A percentile compares a stretch with the other conserved stretches of the same genome.
These are phyloP conservation scores for Ameiurus melas DNA, from an alignment of 2,113 vertebrate genomes.

Conservation along the genomic window DNA sequence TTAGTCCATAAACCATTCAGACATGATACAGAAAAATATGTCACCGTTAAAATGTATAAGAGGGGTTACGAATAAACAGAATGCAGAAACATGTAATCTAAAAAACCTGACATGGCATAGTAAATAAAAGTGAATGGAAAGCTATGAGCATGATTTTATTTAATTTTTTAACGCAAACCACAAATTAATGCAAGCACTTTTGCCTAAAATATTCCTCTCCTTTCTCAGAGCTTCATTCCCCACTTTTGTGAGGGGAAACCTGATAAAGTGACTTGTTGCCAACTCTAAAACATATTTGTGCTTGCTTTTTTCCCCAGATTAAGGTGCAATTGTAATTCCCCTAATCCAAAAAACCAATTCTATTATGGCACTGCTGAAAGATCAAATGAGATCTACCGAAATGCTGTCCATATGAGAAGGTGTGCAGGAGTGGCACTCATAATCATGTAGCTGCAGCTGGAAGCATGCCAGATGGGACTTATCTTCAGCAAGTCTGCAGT, in stretches of 20 bases:
- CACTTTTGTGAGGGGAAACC: background rate
- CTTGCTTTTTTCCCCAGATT: background rate
- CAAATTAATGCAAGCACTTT: background rate
- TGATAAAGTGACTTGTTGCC: slow-evolving; percentile 6
- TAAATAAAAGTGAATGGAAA: background rate
- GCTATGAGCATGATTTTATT: background rate
- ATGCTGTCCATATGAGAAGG: background rate
- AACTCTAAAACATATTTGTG: background rate
- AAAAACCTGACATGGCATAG: background rate
- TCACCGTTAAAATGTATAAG: background rate
- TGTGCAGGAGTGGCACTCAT: slow-evolving; percentile 6
- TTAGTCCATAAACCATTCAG: background rate
- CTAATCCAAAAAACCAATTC: slow-evolving; percentile 38
- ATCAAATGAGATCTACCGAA: background rate
- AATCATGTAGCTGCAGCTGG: slow-evolving; percentile 37
- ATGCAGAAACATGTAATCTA: background rate
- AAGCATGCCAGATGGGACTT: background rate
- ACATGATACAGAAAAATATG: background rate
- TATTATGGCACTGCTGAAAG: slow-evolving; percentile 15
- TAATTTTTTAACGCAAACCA: background rate
- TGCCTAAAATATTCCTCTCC: background rate
- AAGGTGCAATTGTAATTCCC: slow-evolving; percentile 26
- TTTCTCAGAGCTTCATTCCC: background rate
- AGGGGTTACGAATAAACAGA: background rate
- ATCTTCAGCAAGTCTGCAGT: slow-evolving; percentile 16